Evolutionary conservation across 2,888 invertebrate genomes (phyloP).

Genomic region (Oligia latruncula): DNA sequence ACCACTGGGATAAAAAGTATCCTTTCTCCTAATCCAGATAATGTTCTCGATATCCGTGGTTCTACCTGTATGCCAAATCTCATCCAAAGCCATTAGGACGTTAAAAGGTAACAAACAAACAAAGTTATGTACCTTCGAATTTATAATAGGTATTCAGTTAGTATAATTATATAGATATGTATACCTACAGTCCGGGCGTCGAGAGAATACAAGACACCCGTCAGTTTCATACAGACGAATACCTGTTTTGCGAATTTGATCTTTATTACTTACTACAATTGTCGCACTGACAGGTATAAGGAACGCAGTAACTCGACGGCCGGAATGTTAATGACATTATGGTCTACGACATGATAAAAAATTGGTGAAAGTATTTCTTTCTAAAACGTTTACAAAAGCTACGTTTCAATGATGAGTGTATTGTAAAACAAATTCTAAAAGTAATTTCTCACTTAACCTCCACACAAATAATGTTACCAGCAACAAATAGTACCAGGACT

Average conservation of each 20-base stretch:
- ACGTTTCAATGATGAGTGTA: not conserved
- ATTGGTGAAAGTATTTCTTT: not conserved
- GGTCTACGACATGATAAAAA: not conserved
- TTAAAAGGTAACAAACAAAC: not conserved
- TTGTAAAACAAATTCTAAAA: not conserved
- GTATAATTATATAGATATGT: not conserved
- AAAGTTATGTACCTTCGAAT: not conserved
- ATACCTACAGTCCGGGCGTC: not conserved
- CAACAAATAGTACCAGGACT: conserved; percentile 6
- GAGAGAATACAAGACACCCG: too few species aligned
- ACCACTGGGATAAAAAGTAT: not conserved
- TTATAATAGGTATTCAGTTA: not conserved
- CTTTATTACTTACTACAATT: too few species aligned
- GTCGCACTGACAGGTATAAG: too few species aligned
- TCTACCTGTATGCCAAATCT: not conserved
- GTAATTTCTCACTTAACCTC: not conserved
- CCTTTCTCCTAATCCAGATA: not conserved
- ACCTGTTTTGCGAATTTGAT: too few species aligned
- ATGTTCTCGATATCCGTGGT: too few species aligned
- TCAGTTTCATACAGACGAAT: too few species aligned
- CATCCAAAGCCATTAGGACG: not conserved
- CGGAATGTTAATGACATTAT: not conserved
- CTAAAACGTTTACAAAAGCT: not conserved
- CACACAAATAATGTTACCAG: not conserved
- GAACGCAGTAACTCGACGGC: not conserved